phyloP scores from a whole-genome alignment of 2,113 vertebrate species.

The Aix galericulata region DNA sequence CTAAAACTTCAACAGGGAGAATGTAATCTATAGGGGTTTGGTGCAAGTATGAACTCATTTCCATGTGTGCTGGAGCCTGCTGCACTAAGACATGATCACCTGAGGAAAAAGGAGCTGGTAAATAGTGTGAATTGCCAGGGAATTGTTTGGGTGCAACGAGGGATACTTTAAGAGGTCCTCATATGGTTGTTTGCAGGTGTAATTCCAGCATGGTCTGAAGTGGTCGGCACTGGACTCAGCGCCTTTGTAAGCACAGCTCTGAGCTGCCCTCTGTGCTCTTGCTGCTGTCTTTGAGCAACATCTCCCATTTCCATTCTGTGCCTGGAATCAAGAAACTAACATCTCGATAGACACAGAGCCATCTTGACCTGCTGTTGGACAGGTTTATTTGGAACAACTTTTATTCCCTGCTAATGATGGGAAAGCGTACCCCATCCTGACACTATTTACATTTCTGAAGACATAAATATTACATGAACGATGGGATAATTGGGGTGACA shows the following conservation, averaged over 20 bases:
- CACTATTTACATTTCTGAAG: slow-evolving; percentile 47
- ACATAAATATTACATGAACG: slow-evolving; percentile 16
- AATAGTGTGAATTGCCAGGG: neutral
- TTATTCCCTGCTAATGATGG: neutral
- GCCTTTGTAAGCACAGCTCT: neutral
- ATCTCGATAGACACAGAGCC: slow-evolving; percentile 13
- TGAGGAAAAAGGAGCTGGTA: neutral
- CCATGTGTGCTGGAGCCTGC: neutral
- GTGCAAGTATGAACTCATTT: neutral
- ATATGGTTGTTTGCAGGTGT: neutral
- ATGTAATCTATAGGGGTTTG: neutral
- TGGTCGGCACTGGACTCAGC: neutral
- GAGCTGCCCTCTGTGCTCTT: rapidly evolving
- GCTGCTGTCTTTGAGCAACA: neutral
- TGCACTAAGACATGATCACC: neutral
- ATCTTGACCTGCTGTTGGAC: slow-evolving; percentile 61
- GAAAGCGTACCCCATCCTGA: neutral
- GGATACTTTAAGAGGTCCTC: neutral
- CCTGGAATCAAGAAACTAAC: neutral
- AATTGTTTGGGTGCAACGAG: neutral
- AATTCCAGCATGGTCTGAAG: neutral
- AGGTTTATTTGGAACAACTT: slow-evolving; percentile 61
- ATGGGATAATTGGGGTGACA: neutral
- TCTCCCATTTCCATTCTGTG: neutral
- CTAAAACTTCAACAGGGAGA: neutral